Evolutionary conservation across 2,888 invertebrate genomes (phyloP).

Genomic region (Tenthredo scrophulariae): DNA sequence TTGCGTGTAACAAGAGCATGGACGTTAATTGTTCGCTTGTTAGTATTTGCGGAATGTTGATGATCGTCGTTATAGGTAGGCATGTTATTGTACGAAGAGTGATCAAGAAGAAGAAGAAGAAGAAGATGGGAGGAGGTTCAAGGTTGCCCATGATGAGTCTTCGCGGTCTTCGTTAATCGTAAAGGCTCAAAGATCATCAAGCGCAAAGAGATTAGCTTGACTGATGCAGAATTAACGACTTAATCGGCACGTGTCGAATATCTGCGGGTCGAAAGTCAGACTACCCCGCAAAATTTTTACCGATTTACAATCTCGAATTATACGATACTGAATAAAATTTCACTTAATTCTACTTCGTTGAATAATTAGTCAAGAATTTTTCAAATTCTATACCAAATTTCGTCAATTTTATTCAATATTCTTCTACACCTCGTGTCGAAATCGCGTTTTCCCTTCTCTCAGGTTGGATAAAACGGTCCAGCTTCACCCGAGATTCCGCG

Average conservation of each 20-base stretch:
- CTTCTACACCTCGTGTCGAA: background rate
- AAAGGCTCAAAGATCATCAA: conserved; percentile 27
- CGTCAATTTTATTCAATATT: background rate
- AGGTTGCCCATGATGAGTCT: background rate
- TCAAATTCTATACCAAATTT: background rate
- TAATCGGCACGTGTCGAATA: conserved; percentile 32
- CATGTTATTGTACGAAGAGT: conserved; percentile 6
- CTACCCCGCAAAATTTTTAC: background rate
- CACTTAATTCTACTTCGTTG: background rate
- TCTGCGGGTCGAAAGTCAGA: background rate
- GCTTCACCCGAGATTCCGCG: conserved; percentile 12
- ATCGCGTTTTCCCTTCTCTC: background rate
- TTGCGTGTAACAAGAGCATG: background rate
- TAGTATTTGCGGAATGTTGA: conserved; percentile 36
- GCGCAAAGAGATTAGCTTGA: conserved; percentile 27
- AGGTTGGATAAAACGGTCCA: background rate
- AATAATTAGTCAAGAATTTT: background rate
- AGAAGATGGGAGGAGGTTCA: background rate
- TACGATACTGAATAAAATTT: background rate
- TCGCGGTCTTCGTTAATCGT: background rate
- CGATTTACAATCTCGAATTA: background rate
- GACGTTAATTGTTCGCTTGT: conserved; percentile 24
- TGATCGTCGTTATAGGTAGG: background rate
- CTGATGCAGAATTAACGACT: conserved; percentile 44
- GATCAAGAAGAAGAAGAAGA: conserved; percentile 6